A percentile compares a stretch with the other conserved stretches of the same genome.
Conservation (phyloP, 2,797 vertebrate genomes). For the Siniperca undulata region DNA sequence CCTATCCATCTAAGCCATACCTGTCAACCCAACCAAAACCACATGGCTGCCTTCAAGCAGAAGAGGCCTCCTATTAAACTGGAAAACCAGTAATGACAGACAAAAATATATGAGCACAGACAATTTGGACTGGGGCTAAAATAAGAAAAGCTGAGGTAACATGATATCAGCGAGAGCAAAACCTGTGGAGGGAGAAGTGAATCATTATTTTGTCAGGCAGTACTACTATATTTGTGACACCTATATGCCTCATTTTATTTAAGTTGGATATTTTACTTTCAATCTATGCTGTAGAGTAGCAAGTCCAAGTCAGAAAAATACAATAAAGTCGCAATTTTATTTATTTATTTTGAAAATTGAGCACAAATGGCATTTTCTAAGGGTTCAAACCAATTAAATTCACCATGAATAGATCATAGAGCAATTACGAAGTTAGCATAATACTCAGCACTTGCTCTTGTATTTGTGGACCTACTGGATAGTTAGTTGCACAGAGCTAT, state of each 20-base stretch:
- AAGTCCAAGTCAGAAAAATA: neutral
- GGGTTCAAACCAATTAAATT: slow-evolving; percentile 1
- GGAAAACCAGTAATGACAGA: slow-evolving; percentile 48
- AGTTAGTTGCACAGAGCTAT: slow-evolving; percentile 25
- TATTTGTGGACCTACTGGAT: slow-evolving; percentile 22
- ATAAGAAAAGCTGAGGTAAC: slow-evolving; percentile 30
- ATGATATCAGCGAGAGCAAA: slow-evolving; percentile 5
- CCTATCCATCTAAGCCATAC: slow-evolving; percentile 45
- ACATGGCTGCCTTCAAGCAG: slow-evolving; percentile 52
- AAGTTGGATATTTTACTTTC: neutral
- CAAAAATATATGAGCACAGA: slow-evolving; percentile 38
- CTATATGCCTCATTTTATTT: neutral
- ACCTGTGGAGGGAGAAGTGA: neutral
- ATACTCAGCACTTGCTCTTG: slow-evolving; percentile 16
- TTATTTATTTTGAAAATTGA: slow-evolving; percentile 1
- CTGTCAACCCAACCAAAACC: slow-evolving; percentile 69
- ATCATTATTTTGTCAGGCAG: slow-evolving; percentile 19
- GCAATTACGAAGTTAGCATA: slow-evolving; percentile 32
- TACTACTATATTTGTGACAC: neutral
- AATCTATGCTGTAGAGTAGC: neutral
- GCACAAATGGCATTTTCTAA: neutral
- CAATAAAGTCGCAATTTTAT: neutral
- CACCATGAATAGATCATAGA: slow-evolving; percentile 38
- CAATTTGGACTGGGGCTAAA: slow-evolving; percentile 25
- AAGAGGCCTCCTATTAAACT: slow-evolving; percentile 38